Percentiles rank a stretch among this genome's conserved stretches.
Evolutionary conservation across 2,888 invertebrate species (phyloP).

Genomic region (Isotomurus palustris): DNA sequence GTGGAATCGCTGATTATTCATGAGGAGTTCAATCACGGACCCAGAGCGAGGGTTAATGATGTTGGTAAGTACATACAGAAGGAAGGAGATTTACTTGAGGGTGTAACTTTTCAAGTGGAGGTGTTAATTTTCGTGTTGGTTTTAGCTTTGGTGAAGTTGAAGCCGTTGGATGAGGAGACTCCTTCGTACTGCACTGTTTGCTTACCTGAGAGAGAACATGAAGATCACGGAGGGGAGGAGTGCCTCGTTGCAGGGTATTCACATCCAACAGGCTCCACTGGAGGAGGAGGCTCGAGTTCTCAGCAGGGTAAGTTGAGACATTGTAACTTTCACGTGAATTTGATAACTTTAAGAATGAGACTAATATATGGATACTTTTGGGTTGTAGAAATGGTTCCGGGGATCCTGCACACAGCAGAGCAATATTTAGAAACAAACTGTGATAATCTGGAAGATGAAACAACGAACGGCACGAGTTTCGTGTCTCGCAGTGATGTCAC

Average conservation of each 20-base stretch:
- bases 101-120: background rate
- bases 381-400: constrained; percentile 28
- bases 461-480: no score
- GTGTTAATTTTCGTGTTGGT: constrained; percentile 18
- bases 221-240: constrained; percentile 31
- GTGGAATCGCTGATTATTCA: constrained; percentile 39
- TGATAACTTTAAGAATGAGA: background rate
- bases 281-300: no score
- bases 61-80: constrained; percentile 23
- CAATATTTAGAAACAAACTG: constrained; percentile 37
- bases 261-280: constrained; percentile 30
- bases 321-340: background rate
- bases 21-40: constrained; percentile 37
- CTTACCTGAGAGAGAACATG: constrained; percentile 12
- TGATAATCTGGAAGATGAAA: no score
- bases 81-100: background rate
- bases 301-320: no score
- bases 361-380: background rate
- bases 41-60: constrained; percentile 33
- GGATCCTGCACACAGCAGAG: constrained; percentile 42
- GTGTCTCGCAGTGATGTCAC: constrained; percentile 22
- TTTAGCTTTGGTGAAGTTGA: constrained; percentile 8
- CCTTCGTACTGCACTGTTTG: constrained; percentile 27
- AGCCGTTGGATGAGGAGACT: background rate
- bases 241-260: constrained; percentile 43